A percentile compares a stretch with the other conserved stretches of the same genome.
Conservation (phyloP, 2,797 vertebrate genomes). For the Muscicapa comitata region DNA sequence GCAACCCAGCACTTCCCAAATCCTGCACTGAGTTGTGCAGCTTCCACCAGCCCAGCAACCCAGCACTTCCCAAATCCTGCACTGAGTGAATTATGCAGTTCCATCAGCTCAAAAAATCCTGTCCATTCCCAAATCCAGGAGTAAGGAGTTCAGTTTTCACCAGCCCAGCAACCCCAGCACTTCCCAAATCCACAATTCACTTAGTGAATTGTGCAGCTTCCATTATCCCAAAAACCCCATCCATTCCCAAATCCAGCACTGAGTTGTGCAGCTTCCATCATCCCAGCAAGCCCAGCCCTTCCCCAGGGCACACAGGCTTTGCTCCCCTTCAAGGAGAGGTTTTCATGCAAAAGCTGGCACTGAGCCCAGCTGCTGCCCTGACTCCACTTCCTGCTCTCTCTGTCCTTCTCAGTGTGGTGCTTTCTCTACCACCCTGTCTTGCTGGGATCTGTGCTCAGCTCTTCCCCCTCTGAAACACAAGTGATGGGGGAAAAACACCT, state of each 20-base stretch:
- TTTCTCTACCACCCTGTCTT: not conserved
- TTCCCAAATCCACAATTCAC: no score
- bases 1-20: not conserved
- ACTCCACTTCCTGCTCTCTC: not conserved
- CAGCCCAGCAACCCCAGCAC: no score
- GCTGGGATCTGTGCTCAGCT: not conserved
- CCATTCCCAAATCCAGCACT: not conserved
- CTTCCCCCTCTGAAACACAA: not conserved
- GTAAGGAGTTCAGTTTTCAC: no score
- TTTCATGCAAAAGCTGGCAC: not conserved
- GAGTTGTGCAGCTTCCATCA: constrained; percentile 55
- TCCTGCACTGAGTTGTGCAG: not conserved
- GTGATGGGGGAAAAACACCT: fast-evolving
- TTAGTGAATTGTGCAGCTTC: no score
- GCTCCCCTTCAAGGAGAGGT: not conserved
- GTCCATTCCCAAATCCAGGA: no score
- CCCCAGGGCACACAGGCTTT: not conserved
- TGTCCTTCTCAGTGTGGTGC: not conserved
- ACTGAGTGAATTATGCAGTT: no score
- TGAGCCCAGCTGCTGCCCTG: not conserved
- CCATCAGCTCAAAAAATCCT: no score
- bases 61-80: fast-evolving
- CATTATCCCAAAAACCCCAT: not conserved
- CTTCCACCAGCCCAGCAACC: fast-evolving
- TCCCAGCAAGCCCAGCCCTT: not conserved